Evolutionary conservation across 2,113 vertebrate species (phyloP).

Genomic region (Mesocricetus auratus): DNA sequence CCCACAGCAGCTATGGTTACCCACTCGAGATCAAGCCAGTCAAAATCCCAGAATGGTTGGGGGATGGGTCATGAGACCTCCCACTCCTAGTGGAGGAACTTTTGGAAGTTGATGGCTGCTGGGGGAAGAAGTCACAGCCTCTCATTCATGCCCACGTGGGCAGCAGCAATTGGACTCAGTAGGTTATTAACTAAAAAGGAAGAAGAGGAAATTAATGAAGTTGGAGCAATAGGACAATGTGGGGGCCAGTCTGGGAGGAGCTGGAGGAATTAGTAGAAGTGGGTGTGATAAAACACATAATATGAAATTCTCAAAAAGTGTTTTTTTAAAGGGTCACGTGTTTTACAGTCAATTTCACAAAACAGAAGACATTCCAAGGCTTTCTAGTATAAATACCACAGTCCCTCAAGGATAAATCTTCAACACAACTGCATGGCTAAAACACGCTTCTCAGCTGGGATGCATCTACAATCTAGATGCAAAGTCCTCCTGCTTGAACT

Average conservation of each 20-base stretch:
- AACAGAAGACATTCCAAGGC: constrained; percentile 22
- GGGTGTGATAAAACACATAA: not conserved
- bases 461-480: not conserved
- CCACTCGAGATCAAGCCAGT: not conserved
- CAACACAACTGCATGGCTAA: not conserved
- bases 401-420: not conserved
- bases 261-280: not conserved
- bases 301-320: not conserved
- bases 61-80: not conserved
- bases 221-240: not conserved
- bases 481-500: not conserved
- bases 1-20: not conserved
- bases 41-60: not conserved
- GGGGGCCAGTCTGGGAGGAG: not conserved
- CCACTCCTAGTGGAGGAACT: not conserved
- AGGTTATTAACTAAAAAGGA: not conserved
- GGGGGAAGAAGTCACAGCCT: not conserved
- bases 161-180: not conserved
- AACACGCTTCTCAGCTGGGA: not conserved
- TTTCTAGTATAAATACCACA: constrained; percentile 27
- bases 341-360: constrained; percentile 61
- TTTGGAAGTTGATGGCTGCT: not conserved
- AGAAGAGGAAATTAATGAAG: not conserved
- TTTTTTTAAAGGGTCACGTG: not conserved
- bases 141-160: not conserved